Evolutionary conservation across 2,797 vertebrate species (phyloP).

Genomic region (Serranus cabrilla): DNA sequence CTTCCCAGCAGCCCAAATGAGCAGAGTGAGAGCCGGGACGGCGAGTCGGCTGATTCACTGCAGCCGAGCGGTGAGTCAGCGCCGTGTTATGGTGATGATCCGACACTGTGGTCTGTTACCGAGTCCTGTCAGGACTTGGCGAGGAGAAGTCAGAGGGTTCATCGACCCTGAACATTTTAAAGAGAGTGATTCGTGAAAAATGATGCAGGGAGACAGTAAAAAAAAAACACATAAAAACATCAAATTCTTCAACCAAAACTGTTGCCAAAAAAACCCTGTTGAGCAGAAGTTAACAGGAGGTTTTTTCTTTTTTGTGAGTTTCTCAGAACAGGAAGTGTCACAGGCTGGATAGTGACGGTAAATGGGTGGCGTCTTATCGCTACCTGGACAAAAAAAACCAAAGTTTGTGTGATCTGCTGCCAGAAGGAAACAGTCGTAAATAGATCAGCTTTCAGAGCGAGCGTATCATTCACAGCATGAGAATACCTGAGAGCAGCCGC

Average conservation of each 20-base stretch:
- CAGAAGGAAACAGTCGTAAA: slow-evolving; percentile 44
- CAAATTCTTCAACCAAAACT: not conserved
- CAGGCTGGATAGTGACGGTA: slow-evolving; percentile 59
- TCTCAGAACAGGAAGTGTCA: slow-evolving; percentile 70
- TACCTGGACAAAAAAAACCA: slow-evolving; percentile 49
- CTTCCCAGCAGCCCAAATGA: slow-evolving; percentile 77
- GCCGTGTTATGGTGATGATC: slow-evolving; percentile 51
- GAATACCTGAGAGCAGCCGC: no score
- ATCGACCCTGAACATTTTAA: not conserved
- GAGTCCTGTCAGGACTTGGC: slow-evolving; percentile 57
- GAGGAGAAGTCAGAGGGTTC: slow-evolving; percentile 24
- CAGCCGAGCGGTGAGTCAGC: slow-evolving; percentile 66
- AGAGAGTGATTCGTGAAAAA: not conserved
- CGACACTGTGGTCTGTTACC: slow-evolving; percentile 59
- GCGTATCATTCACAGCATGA: slow-evolving; percentile 1
- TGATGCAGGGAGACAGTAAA: not conserved
- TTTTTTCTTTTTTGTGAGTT: not conserved
- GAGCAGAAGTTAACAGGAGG: slow-evolving; percentile 27
- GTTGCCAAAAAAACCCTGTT: slow-evolving; percentile 5
- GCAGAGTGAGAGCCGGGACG: slow-evolving; percentile 50
- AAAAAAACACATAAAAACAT: not conserved
- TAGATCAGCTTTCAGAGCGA: slow-evolving; percentile 6
- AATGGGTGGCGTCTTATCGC: slow-evolving; percentile 57
- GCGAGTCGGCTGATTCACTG: slow-evolving; percentile 62
- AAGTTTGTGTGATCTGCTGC: slow-evolving; percentile 46